These are phyloP conservation scores for Corythornis cristatus DNA, from an alignment of 2,113 vertebrate species.

Conservation along the genomic window DNA sequence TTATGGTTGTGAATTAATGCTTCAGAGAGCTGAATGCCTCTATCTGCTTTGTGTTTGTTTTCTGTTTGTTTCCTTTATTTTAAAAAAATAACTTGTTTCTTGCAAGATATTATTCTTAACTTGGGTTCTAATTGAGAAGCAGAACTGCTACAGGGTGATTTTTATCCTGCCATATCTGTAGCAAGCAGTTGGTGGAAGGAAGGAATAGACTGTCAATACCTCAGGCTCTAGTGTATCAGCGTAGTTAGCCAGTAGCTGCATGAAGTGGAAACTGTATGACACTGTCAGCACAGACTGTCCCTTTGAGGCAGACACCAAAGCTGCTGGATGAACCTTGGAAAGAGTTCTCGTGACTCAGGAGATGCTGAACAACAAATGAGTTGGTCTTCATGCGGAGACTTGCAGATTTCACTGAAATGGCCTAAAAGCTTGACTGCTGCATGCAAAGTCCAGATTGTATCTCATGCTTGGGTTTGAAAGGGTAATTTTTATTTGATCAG, in stretches of 20 bases:
- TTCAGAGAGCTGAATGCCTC: background rate
- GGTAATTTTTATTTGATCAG: background rate
- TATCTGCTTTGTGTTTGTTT: background rate
- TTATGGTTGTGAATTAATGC: fast-evolving
- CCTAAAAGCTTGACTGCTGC: background rate
- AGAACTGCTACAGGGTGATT: background rate
- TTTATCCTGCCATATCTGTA: background rate
- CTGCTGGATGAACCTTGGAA: background rate
- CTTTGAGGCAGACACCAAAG: background rate
- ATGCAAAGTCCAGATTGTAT: background rate
- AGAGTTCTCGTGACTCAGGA: background rate
- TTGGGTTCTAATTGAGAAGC: background rate
- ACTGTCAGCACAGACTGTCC: background rate
- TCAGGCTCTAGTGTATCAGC: background rate
- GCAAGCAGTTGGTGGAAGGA: background rate
- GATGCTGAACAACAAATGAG: background rate
- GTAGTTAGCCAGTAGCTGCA: background rate
- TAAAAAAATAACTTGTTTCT: background rate
- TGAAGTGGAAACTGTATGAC: background rate
- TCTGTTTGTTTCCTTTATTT: background rate
- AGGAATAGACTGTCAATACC: background rate
- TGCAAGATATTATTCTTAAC: background rate
- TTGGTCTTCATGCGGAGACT: background rate
- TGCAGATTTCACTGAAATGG: background rate
- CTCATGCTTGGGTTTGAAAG: background rate